Evolutionary conservation across 1,140 invertebrate genomes (phyloP).

Genomic region (Pseudomyrmex pallidus): DNA sequence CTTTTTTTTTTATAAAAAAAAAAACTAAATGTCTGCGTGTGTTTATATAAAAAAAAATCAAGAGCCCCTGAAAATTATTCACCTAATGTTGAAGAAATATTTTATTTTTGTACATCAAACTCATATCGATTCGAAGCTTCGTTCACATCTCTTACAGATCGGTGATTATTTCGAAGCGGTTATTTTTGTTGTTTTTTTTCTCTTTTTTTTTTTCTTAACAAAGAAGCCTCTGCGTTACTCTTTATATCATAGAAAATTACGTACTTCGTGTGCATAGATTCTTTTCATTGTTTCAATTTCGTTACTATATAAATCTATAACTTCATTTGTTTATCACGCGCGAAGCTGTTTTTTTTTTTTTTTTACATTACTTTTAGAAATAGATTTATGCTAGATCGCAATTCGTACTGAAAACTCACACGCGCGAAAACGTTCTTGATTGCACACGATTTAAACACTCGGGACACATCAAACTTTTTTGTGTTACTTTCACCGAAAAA

Average conservation of each 20-base stretch:
- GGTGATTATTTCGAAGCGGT: constrained; percentile 12
- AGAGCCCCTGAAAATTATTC: constrained; percentile 28
- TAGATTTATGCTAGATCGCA: constrained; percentile 32
- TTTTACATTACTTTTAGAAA: constrained; percentile 38
- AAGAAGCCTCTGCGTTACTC: constrained; percentile 37
- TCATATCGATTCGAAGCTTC: constrained; percentile 14
- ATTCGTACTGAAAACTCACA: constrained; percentile 48
- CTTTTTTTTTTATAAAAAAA: not conserved
- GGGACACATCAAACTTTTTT: too few species aligned
- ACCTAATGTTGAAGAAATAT: constrained; percentile 21
- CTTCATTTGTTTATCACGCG: constrained; percentile 37
- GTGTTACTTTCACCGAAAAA: not conserved
- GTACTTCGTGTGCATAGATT: constrained; percentile 53
- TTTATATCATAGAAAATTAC: constrained; percentile 52
- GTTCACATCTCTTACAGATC: not conserved
- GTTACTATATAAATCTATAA: constrained; percentile 31
- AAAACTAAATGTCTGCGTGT: not conserved
- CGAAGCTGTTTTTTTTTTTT: constrained; percentile 20
- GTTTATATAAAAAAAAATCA: constrained; percentile 15
- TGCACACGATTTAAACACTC: too few species aligned
- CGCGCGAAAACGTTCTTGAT: not conserved
- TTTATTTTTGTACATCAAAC: constrained; percentile 14
- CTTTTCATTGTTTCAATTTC: constrained; percentile 55
- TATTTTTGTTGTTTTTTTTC: not conserved
- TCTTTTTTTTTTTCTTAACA: too few species aligned